These are phyloP conservation scores for Ectropis crepuscularia DNA, from an alignment of 2,888 invertebrate species.

Conservation along the genomic window DNA sequence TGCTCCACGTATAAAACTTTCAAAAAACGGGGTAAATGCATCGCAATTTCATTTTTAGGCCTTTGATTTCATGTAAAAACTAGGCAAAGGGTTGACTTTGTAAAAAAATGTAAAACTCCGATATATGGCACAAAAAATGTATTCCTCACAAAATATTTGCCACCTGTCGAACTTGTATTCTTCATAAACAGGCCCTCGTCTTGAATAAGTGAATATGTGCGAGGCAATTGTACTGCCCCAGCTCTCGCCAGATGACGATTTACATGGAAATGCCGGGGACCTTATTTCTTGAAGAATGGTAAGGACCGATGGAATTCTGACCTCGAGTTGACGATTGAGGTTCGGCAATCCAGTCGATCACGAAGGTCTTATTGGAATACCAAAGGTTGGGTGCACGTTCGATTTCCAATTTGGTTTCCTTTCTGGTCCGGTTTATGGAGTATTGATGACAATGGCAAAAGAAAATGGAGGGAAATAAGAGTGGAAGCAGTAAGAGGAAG, in stretches of 20 bases:
- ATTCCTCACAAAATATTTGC: neutral
- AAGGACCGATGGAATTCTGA: constrained; percentile 39
- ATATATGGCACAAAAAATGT: neutral
- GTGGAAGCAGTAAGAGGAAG: too few species aligned
- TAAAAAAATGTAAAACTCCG: too few species aligned
- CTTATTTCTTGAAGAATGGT: constrained; percentile 37
- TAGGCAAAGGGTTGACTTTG: too few species aligned
- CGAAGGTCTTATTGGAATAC: constrained; percentile 31
- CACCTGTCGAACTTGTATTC: constrained; percentile 13
- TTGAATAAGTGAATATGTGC: constrained; percentile 36
- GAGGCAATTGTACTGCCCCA: constrained; percentile 29
- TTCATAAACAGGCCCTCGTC: constrained; percentile 10
- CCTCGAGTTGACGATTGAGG: constrained; percentile 34
- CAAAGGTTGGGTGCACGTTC: neutral
- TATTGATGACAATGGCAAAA: too few species aligned
- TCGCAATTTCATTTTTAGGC: too few species aligned
- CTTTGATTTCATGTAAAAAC: too few species aligned
- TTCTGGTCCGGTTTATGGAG: neutral
- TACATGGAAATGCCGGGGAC: constrained; percentile 43
- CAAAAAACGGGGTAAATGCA: too few species aligned
- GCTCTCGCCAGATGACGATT: constrained; percentile 40
- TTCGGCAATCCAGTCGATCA: constrained; percentile 27
- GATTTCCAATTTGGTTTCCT: constrained; percentile 21
- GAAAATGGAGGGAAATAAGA: too few species aligned
- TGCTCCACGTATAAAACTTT: too few species aligned